phyloP scores from a whole-genome alignment of 2,113 vertebrate species.

The Patagioenas fasciata region DNA sequence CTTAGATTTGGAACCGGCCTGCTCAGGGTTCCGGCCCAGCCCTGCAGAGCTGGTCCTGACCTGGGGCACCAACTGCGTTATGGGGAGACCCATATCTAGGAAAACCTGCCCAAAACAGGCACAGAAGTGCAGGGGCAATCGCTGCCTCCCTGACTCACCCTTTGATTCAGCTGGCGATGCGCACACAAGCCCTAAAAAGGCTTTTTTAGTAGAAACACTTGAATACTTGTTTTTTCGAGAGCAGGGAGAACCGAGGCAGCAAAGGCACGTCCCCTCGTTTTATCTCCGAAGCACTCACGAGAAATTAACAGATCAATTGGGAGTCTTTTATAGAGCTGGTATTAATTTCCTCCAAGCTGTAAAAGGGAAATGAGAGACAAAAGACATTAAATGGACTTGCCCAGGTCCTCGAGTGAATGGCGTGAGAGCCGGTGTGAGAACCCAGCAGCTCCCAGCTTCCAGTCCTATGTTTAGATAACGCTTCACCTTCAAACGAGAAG shows the following conservation, averaged over 20 bases:
- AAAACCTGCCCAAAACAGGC: background rate
- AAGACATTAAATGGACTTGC: slow-evolving; percentile 58
- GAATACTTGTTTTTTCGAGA: background rate
- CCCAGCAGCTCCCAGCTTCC: background rate
- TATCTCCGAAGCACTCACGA: slow-evolving; percentile 34
- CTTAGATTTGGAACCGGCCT: background rate
- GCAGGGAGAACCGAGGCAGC: background rate
- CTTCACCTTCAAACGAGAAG: slow-evolving; percentile 29
- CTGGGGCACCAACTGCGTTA: accelerated
- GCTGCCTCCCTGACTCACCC: background rate
- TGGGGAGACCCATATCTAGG: accelerated
- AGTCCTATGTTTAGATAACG: background rate
- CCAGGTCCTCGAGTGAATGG: background rate
- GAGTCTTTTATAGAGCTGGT: slow-evolving; percentile 50
- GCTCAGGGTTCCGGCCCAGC: background rate
- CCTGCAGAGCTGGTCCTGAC: background rate
- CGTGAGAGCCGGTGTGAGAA: background rate
- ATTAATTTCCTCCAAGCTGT: slow-evolving; percentile 58
- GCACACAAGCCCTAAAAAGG: background rate
- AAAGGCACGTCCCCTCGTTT: background rate
- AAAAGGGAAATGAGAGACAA: slow-evolving; percentile 49
- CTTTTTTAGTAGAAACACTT: background rate
- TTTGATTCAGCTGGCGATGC: background rate
- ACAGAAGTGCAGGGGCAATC: background rate
- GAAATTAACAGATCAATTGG: slow-evolving; percentile 67